Evolutionary conservation across 2,888 invertebrate species (phyloP).

Genomic region (Hartigia nigra): DNA sequence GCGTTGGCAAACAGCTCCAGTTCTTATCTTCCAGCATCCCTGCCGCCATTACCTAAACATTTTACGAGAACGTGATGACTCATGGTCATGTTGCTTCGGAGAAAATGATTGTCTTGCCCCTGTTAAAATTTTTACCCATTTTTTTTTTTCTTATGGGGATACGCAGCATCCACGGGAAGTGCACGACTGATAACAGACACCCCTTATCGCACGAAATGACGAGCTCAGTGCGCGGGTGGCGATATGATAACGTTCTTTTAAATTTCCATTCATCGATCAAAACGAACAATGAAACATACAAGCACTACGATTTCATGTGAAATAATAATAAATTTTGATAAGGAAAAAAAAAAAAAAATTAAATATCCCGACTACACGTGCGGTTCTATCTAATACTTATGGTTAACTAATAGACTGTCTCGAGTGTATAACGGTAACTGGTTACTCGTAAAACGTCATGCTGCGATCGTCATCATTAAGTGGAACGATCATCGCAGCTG

Average conservation of each 20-base stretch:
- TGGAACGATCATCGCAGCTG: not conserved
- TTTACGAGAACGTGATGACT: not conserved
- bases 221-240: slow-evolving; percentile 1
- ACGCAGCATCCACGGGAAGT: not conserved
- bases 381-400: not conserved
- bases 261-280: not conserved
- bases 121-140: not conserved
- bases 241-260: not conserved
- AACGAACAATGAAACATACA: not conserved
- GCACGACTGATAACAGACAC: not conserved
- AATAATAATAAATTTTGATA: not conserved
- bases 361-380: not conserved
- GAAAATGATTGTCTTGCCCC: not conserved
- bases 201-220: not conserved
- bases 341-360: too few relatives aligned
- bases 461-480: not conserved
- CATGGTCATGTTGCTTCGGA: not conserved
- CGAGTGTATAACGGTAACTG: not conserved
- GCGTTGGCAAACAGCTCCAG: not conserved
- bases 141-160: not conserved
- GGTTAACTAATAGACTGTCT: not conserved
- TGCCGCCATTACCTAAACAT: not conserved
- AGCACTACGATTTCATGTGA: not conserved
- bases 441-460: not conserved
- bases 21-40: not conserved